A percentile compares a stretch with the other conserved stretches of the same genome.
Conservation (phyloP, 2,113 vertebrate species). For the Notothenia coriiceps region DNA sequence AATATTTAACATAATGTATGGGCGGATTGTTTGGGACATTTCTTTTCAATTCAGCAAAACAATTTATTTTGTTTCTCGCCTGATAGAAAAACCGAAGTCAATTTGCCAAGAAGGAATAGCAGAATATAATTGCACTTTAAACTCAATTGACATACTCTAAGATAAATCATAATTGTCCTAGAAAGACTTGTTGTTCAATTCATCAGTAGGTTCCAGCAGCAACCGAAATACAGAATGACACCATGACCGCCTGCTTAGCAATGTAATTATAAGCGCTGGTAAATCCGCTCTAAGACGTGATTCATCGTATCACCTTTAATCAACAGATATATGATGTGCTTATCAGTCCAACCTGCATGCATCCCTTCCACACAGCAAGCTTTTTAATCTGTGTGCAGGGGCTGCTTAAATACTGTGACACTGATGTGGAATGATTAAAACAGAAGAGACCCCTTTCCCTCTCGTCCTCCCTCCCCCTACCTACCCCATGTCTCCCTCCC, state of each 20-base stretch:
- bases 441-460: constrained; percentile 56
- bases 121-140: constrained; percentile 4
- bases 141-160: constrained; percentile 9
- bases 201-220: background rate
- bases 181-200: background rate
- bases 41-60: background rate
- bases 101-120: background rate
- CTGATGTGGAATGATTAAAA: constrained; percentile 80
- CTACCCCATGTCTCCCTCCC: background rate
- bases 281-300: constrained; percentile 47
- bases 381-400: constrained; percentile 49
- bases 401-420: constrained; percentile 72
- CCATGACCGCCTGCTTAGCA: constrained; percentile 21
- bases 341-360: constrained; percentile 36
- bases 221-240: constrained; percentile 40
- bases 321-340: constrained; percentile 61
- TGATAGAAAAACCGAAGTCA: background rate
- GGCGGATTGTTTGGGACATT: background rate
- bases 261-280: constrained; percentile 49
- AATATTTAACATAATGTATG: constrained; percentile 19
- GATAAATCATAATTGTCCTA: background rate
- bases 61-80: constrained; percentile 6
- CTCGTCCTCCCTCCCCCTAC: constrained; percentile 1
- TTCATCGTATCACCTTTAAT: constrained; percentile 71
- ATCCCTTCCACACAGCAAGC: background rate